Evolutionary conservation across 2,797 vertebrate genomes (phyloP), one percentile per base, ranked within the genome.

Genomic region (Stomatorhinus walkeri): DNA sequence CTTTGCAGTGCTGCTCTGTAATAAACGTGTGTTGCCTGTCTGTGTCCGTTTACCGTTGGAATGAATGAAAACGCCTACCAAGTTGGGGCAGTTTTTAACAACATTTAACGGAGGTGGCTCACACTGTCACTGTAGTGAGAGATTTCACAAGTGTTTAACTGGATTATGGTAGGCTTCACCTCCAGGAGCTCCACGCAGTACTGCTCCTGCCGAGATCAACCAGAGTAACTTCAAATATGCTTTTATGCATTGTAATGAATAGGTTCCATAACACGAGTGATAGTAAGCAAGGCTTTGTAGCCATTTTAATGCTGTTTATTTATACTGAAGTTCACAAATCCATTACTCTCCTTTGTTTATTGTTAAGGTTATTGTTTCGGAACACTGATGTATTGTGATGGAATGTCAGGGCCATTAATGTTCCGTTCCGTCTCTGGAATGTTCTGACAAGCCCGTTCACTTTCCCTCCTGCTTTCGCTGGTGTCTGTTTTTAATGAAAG

Each of bases 331-430:
- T 12, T 46, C 40, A 51, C 7, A 52, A 85, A 85, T 48, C 46
- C 22, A 84, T 84, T 84, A 14, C 10, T 22, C 10, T 81, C 43
- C 1, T 48, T 40, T 43, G 36, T 85, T 51, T 85, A 48, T 49
- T 32, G 49, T 85, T 51, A 52, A 85, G 83, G 81, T 85, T 51
- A 85, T 51, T 85, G 81, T 51, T 51, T 51, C 24, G 81, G 81
- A 85, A 85, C 24, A 43, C 19, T 22, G 76, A 85, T 85, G 16
- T 85, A 61, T 36, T 61, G 16, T n/a, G 24, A 16, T 40, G 51
- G 85, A 87, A 87, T 56, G 51, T 56, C 14, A 36, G 22, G 12
- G 2, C 52, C 51, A n/a, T 87, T 40, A 87, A 9, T 59, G 52
- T 40, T 87, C 28, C 14, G 4, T 52, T 85, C 49, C 24, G 4